Evolutionary conservation across 2,888 invertebrate genomes (phyloP).

Genomic region (Dyspetes luteomarginatus): DNA sequence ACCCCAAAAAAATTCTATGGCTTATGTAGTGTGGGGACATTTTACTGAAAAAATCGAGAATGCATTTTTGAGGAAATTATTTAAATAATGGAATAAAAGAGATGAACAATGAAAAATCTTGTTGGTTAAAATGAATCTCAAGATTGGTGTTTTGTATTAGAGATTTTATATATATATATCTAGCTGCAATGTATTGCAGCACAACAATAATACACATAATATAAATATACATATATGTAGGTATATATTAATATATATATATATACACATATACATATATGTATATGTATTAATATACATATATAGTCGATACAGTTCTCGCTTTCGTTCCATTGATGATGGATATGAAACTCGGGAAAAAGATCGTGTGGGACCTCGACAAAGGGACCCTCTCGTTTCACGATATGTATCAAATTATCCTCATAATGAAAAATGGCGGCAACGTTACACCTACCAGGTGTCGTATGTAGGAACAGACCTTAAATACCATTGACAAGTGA

Average conservation of each 20-base stretch:
- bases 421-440: slow-evolving; percentile 82
- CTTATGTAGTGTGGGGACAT: too few species aligned
- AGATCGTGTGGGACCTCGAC: slow-evolving; percentile 30
- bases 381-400: slow-evolving; percentile 67
- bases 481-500: slow-evolving; percentile 63
- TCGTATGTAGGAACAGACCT: slow-evolving; percentile 67
- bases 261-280: too few species aligned
- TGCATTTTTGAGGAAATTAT: background rate
- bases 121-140: slow-evolving; percentile 26
- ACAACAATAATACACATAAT: too few species aligned
- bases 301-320: background rate
- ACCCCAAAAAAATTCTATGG: background rate
- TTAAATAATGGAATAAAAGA: too few species aligned
- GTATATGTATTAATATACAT: background rate
- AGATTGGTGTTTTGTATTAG: background rate
- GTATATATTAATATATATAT: too few species aligned
- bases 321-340: background rate
- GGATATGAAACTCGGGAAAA: background rate
- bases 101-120: background rate
- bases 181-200: too few species aligned
- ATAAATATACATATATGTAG: too few species aligned
- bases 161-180: slow-evolving; percentile 16
- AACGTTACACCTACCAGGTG: slow-evolving; percentile 83
- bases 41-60: background rate
- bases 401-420: slow-evolving; percentile 83